Evolutionary conservation across 2,113 vertebrate genomes (phyloP), one percentile per base, ranked within the genome.

Genomic region (Dermatemys mawii): DNA sequence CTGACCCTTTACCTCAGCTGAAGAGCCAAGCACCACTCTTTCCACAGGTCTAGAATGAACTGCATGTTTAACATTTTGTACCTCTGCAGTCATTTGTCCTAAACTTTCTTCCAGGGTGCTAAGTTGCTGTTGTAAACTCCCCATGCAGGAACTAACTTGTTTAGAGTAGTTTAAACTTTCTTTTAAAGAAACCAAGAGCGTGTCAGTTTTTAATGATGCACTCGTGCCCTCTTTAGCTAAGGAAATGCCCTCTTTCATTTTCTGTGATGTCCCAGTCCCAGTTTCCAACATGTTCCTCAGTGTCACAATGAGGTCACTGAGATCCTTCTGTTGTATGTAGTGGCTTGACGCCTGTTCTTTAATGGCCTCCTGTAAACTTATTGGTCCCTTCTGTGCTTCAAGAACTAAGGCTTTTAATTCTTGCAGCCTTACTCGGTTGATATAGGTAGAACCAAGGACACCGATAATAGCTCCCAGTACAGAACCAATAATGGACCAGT

Each of bases 401-500:
- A 99, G 98, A 53, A 99, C 98, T 85, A 99, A 97, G 82, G 89
- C 98, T 97, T 99, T 99, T 75, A 99, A 96, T 95, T 99, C 99
- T 96, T 99, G 99, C 44, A 99, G 98, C 51, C 99, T 98, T 7
- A 99, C 99, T 0, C 99, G 98, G 96, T 99, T 99, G 90, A 99
- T 84, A 2, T 99, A 99, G 2, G 99, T 99, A 9, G 99, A 99
- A 21, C 99, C 99, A 96, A 99, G 98, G 94, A 99, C 99, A 2
- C 99, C 99, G 9, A 99, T 99, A 92, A 99, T 67, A 8, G 99
- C 99, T 10, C 99, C 99, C 9, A 99, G 97, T 11, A 99, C 98
- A 0, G 99, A 99, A 55, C 99, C 99, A 2, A 99, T 98, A 92
- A 99, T 85, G 54, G 99, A 99, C 99, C 99, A 99, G 98, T 99